phyloP scores from a whole-genome alignment of 1,140 invertebrate genomes.

The Solenopsis invicta region DNA sequence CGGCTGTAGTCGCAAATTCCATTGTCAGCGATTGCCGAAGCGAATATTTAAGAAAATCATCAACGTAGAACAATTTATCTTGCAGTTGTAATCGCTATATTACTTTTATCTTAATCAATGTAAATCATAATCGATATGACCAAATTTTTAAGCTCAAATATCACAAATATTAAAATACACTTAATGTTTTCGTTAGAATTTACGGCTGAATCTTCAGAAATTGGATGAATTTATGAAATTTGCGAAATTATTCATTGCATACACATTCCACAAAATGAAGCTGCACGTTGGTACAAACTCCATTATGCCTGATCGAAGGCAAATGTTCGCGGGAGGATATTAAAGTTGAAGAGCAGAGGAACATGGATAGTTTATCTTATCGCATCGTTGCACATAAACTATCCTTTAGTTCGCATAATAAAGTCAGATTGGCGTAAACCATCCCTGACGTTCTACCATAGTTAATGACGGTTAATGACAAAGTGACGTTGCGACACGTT shows the following conservation, averaged over 20 bases:
- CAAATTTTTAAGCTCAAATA: neutral
- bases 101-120: constrained; percentile 2
- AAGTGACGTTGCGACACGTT: neutral
- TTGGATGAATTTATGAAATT: neutral
- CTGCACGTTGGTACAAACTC: neutral
- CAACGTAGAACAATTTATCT: constrained; percentile 14
- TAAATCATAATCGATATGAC: neutral
- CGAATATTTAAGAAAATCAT: constrained; percentile 41
- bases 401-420: constrained; percentile 3
- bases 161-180: neutral
- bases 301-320: constrained; percentile 36
- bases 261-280: neutral
- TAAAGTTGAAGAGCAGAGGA: constrained; percentile 15
- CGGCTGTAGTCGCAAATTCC: constrained; percentile 41
- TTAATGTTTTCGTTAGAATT: neutral
- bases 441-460: no score
- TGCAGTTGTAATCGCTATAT: neutral
- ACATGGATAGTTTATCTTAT: constrained; percentile 24
- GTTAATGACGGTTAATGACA: constrained; percentile 15
- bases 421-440: neutral
- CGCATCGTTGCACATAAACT: constrained; percentile 19
- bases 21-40: constrained; percentile 9
- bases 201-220: neutral
- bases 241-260: neutral
- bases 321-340: constrained; percentile 53